Evolutionary conservation across 2,797 vertebrate genomes (phyloP), one percentile per base, ranked within the genome.

Genomic region (Gobionotothen gibberifrons): DNA sequence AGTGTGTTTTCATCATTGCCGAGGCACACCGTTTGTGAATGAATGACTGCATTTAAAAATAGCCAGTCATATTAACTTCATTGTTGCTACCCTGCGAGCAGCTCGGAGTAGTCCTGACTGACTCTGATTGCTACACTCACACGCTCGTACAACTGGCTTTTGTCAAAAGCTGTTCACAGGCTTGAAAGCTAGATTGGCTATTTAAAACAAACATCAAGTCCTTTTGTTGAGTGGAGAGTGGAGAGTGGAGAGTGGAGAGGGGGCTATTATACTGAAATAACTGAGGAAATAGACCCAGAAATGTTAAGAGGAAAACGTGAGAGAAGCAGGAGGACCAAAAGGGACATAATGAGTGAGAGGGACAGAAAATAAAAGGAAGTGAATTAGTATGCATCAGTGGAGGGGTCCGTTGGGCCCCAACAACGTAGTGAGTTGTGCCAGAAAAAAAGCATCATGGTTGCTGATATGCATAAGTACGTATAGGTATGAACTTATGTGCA

Each of bases 331-430:
- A 4, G 9, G 29, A 46, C 4, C 3, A 19, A 0, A 16, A 10
- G 8, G 1, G 32, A 1, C 58, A 26, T 67, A 65, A 74, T 29
- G 10, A 39, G 3, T 4, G 2, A 59, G 17, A 43, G 13, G 3
- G 1, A 46, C 2, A 36, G 8, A 36, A 36, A 32, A 32, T 32
- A 32, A 32, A 9, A 36, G 32, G 32, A 36, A 36, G 32, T 36
- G 15, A 63, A 83, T 88, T 86, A 76, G 79, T 77, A 84, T 83
- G 76, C 85, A 36, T 71, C 14, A n/a, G 72, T 43, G 47, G 51
- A 5, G 16, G 40, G 51, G 52, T 66, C 75, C 67, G 72, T 49
- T 64, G 40, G 72, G 80, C 78, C 47, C 78, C 63, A 57, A 72
- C 74, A 60, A 76, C 9, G 42, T 72, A 71, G 48, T 61, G 72